phyloP scores from a whole-genome alignment of 2,113 vertebrate species.

The Isichthys henryi region DNA sequence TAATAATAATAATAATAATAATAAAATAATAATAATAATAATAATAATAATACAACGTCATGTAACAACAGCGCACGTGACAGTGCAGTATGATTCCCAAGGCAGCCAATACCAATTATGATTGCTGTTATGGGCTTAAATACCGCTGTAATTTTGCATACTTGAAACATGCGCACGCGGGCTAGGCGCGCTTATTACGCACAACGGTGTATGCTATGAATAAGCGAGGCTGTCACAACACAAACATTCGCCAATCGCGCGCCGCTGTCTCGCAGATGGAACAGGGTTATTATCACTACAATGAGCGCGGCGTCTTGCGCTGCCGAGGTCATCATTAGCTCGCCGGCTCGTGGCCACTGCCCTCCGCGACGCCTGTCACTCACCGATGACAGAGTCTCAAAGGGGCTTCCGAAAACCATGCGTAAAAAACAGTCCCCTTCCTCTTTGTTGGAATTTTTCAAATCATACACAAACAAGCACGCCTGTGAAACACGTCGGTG shows the following conservation, averaged over 20 bases:
- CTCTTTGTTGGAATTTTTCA: constrained; percentile 3
- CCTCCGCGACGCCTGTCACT: constrained; percentile 20
- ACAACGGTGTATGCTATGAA: constrained; percentile 28
- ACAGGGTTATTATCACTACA: constrained; percentile 55
- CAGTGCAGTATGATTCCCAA: background rate
- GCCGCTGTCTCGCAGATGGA: constrained; percentile 34
- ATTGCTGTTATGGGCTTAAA: background rate
- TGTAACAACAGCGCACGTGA: background rate
- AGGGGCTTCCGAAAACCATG: background rate
- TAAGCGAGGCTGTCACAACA: constrained; percentile 44
- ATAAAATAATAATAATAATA: constrained; percentile 13
- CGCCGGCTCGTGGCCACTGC: constrained; percentile 44
- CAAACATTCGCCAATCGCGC: constrained; percentile 38
- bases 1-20: background rate
- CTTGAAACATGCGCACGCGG: constrained; percentile 26
- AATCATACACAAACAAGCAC: constrained; percentile 7
- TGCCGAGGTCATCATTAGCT: constrained; percentile 35
- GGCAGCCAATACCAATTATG: constrained; percentile 5
- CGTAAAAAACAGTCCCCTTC: background rate
- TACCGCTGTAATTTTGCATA: constrained; percentile 21
- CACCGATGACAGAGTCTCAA: background rate
- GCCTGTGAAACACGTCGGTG: background rate
- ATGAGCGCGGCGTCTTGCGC: constrained; percentile 42
- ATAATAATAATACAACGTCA: constrained; percentile 9
- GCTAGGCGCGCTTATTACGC: constrained; percentile 17